These are phyloP conservation scores for Sebastes melanostomus DNA, from an alignment of 2,797 vertebrate genomes.

Conservation along the genomic window DNA sequence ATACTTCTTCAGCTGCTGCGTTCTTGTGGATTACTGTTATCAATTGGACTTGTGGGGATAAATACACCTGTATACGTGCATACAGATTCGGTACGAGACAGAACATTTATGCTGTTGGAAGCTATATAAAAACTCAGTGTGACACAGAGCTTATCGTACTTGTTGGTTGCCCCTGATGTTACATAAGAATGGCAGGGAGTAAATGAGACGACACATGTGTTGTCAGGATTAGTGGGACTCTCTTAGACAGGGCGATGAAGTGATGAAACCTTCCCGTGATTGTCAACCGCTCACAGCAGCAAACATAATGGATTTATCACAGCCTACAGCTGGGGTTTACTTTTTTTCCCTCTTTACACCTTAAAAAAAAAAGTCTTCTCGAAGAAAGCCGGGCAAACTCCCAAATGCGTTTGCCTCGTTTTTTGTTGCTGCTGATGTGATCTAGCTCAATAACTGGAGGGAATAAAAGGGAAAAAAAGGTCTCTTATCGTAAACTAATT, in stretches of 20 bases:
- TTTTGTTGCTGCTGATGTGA: conserved; percentile 33
- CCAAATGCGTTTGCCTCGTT: conserved; percentile 22
- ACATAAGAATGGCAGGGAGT: conserved; percentile 36
- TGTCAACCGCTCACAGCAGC: conserved; percentile 36
- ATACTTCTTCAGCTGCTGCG: background rate
- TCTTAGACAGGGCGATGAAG: conserved; percentile 34
- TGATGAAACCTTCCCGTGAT: conserved; percentile 39
- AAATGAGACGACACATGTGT: conserved; percentile 57
- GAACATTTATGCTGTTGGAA: background rate
- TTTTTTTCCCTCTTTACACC: conserved; percentile 1
- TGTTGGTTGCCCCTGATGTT: conserved; percentile 8
- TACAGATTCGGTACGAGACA: conserved; percentile 1
- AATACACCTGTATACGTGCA: background rate
- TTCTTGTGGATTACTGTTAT: conserved; percentile 46
- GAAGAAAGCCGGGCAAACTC: conserved; percentile 28
- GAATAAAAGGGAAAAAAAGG: conserved; percentile 44
- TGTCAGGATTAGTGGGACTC: conserved; percentile 51
- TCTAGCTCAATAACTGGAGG: conserved; percentile 46
- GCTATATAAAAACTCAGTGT: background rate
- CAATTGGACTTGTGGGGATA: conserved; percentile 25
- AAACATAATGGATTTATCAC: conserved; percentile 49
- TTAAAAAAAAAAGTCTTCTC: background rate
- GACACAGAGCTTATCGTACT: conserved; percentile 27
- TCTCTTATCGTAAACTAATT: conserved; percentile 72
- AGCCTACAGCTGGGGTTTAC: conserved; percentile 17